Evolutionary conservation across 2,888 invertebrate species (phyloP).

Genomic region (Eupithecia subfuscata): DNA sequence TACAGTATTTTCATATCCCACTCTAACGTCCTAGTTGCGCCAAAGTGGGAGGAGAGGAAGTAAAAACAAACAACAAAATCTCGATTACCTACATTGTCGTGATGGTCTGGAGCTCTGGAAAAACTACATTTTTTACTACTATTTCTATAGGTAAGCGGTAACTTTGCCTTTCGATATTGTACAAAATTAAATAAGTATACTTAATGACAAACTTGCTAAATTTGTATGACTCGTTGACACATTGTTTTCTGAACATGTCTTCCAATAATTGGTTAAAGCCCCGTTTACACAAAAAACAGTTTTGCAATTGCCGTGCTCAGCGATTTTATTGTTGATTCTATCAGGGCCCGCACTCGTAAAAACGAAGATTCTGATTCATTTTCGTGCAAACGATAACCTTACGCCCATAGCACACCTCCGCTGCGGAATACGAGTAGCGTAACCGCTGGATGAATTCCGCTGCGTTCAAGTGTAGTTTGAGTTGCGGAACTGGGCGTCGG

Average conservation of each 20-base stretch:
- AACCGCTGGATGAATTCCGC: no score
- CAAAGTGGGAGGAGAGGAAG: neutral
- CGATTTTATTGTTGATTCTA: neutral
- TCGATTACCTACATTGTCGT: no score
- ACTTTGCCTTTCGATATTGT: neutral
- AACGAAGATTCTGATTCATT: no score
- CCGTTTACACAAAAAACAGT: neutral
- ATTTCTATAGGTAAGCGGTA: neutral
- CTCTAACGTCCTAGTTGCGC: neutral
- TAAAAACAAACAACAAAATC: neutral
- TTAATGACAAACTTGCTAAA: no score
- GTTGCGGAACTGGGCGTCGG: no score
- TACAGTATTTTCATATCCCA: neutral
- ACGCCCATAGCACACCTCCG: no score
- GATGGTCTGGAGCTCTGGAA: neutral
- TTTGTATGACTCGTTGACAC: neutral
- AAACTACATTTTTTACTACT: neutral
- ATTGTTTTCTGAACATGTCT: neutral
- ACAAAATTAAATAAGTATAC: neutral
- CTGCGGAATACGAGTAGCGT: no score
- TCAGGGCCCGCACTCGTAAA: no score
- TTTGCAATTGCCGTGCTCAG: neutral
- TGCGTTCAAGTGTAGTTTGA: no score
- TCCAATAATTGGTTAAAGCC: neutral
- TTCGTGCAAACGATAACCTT: no score